Percentiles rank a stretch among this genome's conserved stretches.
These are phyloP conservation scores for Tuta absoluta DNA, from an alignment of 2,888 invertebrate genomes.

Conservation along the genomic window DNA sequence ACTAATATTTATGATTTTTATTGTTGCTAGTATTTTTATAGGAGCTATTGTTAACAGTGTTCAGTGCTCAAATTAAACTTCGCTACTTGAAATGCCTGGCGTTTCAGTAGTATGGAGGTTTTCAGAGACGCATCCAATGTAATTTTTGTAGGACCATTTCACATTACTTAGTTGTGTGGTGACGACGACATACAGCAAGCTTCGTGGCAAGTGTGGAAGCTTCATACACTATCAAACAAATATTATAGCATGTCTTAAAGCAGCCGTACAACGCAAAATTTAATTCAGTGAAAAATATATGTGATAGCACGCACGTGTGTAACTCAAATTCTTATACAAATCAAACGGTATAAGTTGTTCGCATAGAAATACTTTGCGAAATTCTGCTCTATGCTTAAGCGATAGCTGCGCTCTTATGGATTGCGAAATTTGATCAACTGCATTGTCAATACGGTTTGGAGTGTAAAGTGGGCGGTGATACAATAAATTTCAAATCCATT, in stretches of 20 bases:
- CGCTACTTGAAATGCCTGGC: too few relatives aligned
- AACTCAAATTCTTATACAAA: neutral
- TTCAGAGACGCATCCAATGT: too few relatives aligned
- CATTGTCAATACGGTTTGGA: conserved; percentile 32
- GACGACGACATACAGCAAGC: too few relatives aligned
- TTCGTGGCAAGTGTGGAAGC: too few relatives aligned
- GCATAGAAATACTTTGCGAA: neutral
- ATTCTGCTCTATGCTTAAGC: neutral
- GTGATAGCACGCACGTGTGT: conserved; percentile 1
- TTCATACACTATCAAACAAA: neutral
- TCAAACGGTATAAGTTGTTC: neutral
- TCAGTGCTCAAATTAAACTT: too few relatives aligned
- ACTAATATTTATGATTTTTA: conserved; percentile 16
- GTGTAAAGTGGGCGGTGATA: conserved; percentile 67
- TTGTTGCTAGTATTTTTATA: neutral
- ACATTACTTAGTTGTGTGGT: too few relatives aligned
- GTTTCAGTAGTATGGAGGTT: too few relatives aligned
- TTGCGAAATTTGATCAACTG: conserved; percentile 26
- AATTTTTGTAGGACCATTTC: too few relatives aligned
- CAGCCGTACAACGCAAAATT: neutral
- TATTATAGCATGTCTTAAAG: neutral
- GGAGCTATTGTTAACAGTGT: too few relatives aligned
- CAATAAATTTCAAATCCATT: conserved; percentile 81
- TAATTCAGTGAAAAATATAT: conserved; percentile 1
- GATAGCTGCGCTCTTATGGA: neutral